Evolutionary conservation across 2,113 vertebrate species (phyloP), one percentile per base, ranked within the genome.

Genomic region (Odontesthes bonariensis): DNA sequence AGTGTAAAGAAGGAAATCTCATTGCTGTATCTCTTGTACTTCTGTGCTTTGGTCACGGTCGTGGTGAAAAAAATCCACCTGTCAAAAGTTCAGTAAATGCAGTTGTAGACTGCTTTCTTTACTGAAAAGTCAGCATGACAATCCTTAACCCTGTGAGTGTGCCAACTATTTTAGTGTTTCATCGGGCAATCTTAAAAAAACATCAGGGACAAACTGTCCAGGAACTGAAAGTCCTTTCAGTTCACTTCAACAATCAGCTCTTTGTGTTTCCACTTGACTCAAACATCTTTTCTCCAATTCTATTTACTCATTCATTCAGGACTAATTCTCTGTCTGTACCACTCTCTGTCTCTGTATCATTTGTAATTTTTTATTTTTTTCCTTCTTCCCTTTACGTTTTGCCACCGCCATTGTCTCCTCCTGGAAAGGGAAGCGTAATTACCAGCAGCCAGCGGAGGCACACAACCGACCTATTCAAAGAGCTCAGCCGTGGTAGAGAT

Each of bases 231-330:
- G 74, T 59, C 31, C 57, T 54, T 49, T 63, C 64, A 61, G 73
- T 70, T 66, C 6, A 46, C 8, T 46, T 69, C 20, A 69, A 91
- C 87, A 90, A 86, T 54, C 79, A 20, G 4, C 68, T 77, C 85
- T 85, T 86, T 91, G 88, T 92, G 49, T 69, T 2, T 67, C 80
- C 81, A 72, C 81, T 88, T 86, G 88, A 83, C 86, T 76, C 81
- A 61, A 85, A 88, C 83, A 84, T 84, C 86, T 79, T 91, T 83
- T 56, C 77, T 75, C 73, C 27, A 53, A 49, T 77, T 88, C 64
- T 75, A 81, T 86, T 91, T 89, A 87, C 89, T 87, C 79, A 46
- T 89, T 88, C 86, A 78, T 77, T 85, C 85, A 72, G 13, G 64
- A n/a, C 57, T 54, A 53, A 70, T 56, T 60, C 77, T 69, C 66